These are phyloP conservation scores for human DNA, from an alignment of 2,113 vertebrate species.

Conservation along the genomic window GRCh38 chr1:210013501-210014000, in stretches of 20 bases:
- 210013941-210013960: neutral
- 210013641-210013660: constrained; percentile 97
- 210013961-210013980: neutral
- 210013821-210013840: constrained; percentile 1
- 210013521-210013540: constrained; percentile 35
- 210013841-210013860: neutral
- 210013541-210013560: constrained; percentile 7
- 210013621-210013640: constrained; percentile 93
- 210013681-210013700: constrained; percentile 96
- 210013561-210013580: constrained; percentile 56
- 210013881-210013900: neutral
- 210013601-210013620: constrained; percentile 69
- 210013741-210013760: constrained; percentile 92
- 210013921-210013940: neutral
- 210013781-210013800: constrained; percentile 88
- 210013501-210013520: constrained; percentile 32
- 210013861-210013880: neutral
- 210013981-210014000: neutral
- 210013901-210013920: neutral
- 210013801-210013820: constrained; percentile 76
- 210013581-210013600: constrained; percentile 35
- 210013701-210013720: constrained; percentile 98
- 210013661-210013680: constrained; percentile 94
- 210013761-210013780: constrained; percentile 90
- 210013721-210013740: constrained; percentile 92